Conservation (phyloP, 2,113 vertebrate genomes). For the Ptilonorhynchus violaceus region DNA sequence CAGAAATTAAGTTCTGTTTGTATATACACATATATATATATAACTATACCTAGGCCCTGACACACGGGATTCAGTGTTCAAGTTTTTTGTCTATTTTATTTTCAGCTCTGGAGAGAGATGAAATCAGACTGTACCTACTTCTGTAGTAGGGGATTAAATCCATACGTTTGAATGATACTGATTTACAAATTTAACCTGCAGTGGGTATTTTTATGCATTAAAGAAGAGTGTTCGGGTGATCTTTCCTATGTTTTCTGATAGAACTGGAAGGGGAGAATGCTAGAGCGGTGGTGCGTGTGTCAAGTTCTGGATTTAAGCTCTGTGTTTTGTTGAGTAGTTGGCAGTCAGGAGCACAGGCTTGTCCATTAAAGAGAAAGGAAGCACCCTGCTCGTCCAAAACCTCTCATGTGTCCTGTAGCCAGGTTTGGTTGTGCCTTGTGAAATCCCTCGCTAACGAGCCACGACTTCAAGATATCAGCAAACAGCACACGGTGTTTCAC, state of each 20-base stretch:
- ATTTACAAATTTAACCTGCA: neutral
- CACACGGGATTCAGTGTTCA: neutral
- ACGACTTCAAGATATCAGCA: neutral
- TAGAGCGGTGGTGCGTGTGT: neutral
- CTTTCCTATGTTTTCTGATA: neutral
- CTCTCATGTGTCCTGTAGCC: neutral
- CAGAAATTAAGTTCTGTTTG: neutral
- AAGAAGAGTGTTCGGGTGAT: neutral
- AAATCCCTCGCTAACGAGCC: neutral
- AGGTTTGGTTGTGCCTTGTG: neutral
- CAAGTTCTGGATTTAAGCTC: neutral
- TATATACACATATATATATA: neutral
- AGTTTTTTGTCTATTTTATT: neutral
- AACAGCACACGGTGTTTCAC: neutral
- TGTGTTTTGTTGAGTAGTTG: neutral
- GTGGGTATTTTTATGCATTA: neutral
- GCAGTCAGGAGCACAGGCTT: neutral
- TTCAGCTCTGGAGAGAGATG: neutral
- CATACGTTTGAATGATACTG: accelerated
- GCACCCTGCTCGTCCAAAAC: neutral
- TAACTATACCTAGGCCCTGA: neutral
- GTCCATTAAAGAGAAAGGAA: neutral
- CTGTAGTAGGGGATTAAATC: neutral
- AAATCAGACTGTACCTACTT: neutral
- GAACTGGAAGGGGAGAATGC: neutral